phyloP scores from a whole-genome alignment of 2,797 vertebrate genomes.

The Champsocephalus gunnari region DNA sequence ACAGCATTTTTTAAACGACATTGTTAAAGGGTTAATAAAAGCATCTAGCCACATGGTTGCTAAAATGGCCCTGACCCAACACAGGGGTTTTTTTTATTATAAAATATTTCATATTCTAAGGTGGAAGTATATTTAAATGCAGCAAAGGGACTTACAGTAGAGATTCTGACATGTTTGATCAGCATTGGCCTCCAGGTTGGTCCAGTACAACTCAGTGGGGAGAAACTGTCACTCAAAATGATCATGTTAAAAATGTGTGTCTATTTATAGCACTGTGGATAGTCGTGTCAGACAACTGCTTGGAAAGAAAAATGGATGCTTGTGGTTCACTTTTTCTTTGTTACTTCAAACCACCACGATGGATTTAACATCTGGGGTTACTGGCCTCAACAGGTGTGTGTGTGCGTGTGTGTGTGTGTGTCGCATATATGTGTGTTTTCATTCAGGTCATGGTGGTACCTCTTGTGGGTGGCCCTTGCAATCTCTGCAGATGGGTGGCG shows the following conservation, averaged over 20 bases:
- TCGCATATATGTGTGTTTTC: slow-evolving; percentile 17
- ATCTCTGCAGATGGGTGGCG: slow-evolving; percentile 90
- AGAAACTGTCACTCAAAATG: background rate
- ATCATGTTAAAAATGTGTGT: background rate
- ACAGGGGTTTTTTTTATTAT: background rate
- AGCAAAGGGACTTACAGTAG: background rate
- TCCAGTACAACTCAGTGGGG: background rate
- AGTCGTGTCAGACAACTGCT: background rate
- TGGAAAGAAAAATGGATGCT: background rate
- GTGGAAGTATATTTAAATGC: background rate
- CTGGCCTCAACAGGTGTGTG: background rate
- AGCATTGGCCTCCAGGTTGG: slow-evolving; percentile 3
- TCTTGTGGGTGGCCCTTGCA: slow-evolving; percentile 94
- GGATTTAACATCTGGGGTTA: background rate
- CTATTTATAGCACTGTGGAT: background rate
- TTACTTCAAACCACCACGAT: slow-evolving; percentile 2
- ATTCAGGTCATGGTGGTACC: slow-evolving; percentile 82
- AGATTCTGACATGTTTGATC: slow-evolving; percentile 22
- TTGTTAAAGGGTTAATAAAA: slow-evolving; percentile 12
- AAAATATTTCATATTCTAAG: slow-evolving; percentile 2
- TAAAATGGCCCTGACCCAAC: background rate
- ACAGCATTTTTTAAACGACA: slow-evolving; percentile 6
- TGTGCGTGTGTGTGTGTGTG: slow-evolving; percentile 11
- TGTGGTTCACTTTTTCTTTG: slow-evolving; percentile 5
- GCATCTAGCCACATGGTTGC: background rate